A percentile compares a stretch with the other conserved stretches of the same genome.
Conservation (phyloP, 2,113 vertebrate genomes). For the Uria aalge region DNA sequence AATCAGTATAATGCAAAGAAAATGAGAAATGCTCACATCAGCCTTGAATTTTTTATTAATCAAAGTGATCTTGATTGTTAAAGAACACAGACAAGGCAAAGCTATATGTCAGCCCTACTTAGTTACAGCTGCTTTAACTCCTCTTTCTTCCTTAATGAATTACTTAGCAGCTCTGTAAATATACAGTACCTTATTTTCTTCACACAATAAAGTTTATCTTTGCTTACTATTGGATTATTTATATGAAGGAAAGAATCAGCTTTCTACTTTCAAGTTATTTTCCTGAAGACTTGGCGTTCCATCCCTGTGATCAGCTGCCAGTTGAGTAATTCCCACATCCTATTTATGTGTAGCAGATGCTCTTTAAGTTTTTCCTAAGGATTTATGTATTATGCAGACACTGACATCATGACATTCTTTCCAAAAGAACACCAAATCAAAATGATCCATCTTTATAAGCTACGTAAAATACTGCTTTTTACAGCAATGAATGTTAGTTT, state of each 20-base stretch:
- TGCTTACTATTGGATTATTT: not conserved
- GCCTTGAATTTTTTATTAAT: not conserved
- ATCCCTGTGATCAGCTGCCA: not conserved
- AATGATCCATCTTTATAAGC: not conserved
- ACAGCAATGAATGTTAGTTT: not conserved
- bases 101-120: not conserved
- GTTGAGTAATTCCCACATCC: constrained; percentile 6
- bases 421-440: not conserved
- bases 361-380: constrained; percentile 1
- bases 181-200: not conserved
- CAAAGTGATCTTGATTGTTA: not conserved
- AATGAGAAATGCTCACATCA: not conserved
- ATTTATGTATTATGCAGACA: not conserved
- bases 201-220: not conserved
- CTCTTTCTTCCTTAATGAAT: not conserved
- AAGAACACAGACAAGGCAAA: not conserved
- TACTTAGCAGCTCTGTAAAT: not conserved
- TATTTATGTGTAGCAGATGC: not conserved
- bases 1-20: not conserved
- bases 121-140: not conserved
- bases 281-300: not conserved
- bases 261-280: not conserved
- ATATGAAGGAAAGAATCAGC: not conserved
- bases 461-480: not conserved
- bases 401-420: not conserved